Evolutionary conservation across 1,140 invertebrate species (phyloP), one percentile per base, ranked within the genome.

Genomic region (Vanessa tameamea): DNA sequence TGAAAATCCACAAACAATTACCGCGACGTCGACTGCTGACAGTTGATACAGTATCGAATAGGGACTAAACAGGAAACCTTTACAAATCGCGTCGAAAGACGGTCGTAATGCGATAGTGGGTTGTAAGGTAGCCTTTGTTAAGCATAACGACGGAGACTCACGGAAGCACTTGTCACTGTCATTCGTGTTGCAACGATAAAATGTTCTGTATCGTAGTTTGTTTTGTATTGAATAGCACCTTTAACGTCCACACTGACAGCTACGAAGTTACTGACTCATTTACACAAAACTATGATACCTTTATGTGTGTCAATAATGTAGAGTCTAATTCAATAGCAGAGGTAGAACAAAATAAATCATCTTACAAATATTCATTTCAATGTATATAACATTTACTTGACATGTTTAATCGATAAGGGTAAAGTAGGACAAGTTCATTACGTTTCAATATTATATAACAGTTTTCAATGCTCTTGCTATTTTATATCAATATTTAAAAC

Each of bases 111-210:
- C 77, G 83, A 89, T 88, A 87, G 83, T 84, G 73, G 51, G 77
- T 65, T 75, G 57, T 73, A 84, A 82, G 81, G 86, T 86, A 82
- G 50, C 79, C 77, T 83, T 90, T 91, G 89, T 91, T 83, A 82
- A 70, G 72, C 77, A 78, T 83, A 84, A 82, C 82, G 83, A 83
- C 81, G 79, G 85, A 78, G 82, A 83, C 78, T 86, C 80, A 85
- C 89, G 89, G 89, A 91, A 89, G 77, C 84, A 86, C 88, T 87
- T 87, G 87, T 90, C 88, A 89, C 81, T 89, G 87, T 88, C 86
- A 80, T 65, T 37, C 11, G 14, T 48, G 50, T 13, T 31, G 67
- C 13, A 47, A 37, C 68, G 68, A 70, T 70, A 73, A 63, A 73
- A 57, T 47, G 66, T 47, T 16, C 57, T 55, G 26, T 68, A 26